Base-by-base conservation (phyloP, 2,113 vertebrate species). In the Taurulus bubalis region DNA sequence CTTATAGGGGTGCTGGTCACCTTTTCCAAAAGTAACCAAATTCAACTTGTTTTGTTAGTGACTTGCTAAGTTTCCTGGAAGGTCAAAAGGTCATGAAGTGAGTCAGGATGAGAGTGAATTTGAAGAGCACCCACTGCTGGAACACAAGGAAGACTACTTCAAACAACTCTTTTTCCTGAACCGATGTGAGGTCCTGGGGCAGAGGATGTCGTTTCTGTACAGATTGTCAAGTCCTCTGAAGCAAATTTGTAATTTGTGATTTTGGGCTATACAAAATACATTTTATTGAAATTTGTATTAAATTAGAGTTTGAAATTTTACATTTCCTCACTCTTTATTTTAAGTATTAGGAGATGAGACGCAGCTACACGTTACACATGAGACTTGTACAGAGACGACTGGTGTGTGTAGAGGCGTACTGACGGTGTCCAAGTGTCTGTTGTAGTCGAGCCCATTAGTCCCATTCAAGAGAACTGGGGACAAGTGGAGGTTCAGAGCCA, bases 381-480 rank as follows among this genome's bases (percentile, higher is more conserved):
- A 53, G 38, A 65, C 28, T 24, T 15, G 20, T 38, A n/a, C 11
- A 28, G 22, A 26, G 14, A 67, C 24, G 16, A 28, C 26, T 12
- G 16, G 28, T 71, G 55, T 73, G 47, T 68, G 26, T 14, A 6
- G 7, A 15, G 22, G 22, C 11, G 28, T 15, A 6, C 9, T 22
- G 38, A 67, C 6, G 0, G 67, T 51, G 49, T 71, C 7, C 40
- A 2, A 24, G 58, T 38, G 82, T 63, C 20, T 71, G 12, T 71
- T 71, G 34, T 73, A 34, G 62, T 24, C 2, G 28, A 49, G n/a
- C 56, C 80, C 69, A 76, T 90, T 76, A 83, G 40, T 66, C 60
- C 80, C 80, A 80, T 84, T 89, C 82, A 67, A 73, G 12, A 14
- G 40, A 42, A 42, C 40, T 42, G 40, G 40, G 12, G 40, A 42